These are phyloP conservation scores for Ctenoplectra terminalis DNA, from an alignment of 1,140 invertebrate genomes.

Conservation along the genomic window DNA sequence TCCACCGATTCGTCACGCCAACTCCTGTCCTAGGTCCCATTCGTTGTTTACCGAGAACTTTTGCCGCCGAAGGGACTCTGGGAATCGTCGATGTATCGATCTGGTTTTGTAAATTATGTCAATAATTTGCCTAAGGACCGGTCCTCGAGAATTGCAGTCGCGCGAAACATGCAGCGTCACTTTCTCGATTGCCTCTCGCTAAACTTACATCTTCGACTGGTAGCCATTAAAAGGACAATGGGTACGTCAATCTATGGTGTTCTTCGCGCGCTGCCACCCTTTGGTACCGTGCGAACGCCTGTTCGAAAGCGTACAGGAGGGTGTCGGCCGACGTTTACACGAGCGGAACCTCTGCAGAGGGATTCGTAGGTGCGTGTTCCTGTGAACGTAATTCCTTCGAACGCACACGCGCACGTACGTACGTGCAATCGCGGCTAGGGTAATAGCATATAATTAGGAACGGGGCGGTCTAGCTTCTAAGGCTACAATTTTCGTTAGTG, in stretches of 20 bases:
- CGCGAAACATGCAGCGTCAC: not conserved
- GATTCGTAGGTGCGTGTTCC: constrained; percentile 23
- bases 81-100: constrained; percentile 44
- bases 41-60: constrained; percentile 34
- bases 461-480: constrained; percentile 54
- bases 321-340: constrained; percentile 3
- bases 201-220: no score
- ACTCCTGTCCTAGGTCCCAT: not conserved
- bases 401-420: not conserved
- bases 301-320: not conserved
- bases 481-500: constrained; percentile 66
- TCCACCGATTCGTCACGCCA: constrained; percentile 47
- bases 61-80: not conserved
- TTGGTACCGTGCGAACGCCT: constrained; percentile 17
- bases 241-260: not conserved
- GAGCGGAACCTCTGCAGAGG: not conserved
- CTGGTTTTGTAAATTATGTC: constrained; percentile 2
- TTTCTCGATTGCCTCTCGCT: not conserved
- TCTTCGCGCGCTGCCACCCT: constrained; percentile 21
- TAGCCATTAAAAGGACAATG: not conserved
- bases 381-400: not conserved
- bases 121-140: not conserved
- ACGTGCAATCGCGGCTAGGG: constrained; percentile 15
- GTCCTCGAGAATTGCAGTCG: not conserved
- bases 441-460: constrained; percentile 69